Percentiles rank a stretch among this genome's conserved stretches.
These are phyloP conservation scores for Ceriagrion tenellum DNA, from an alignment of 2,888 invertebrate genomes.

Conservation along the genomic window DNA sequence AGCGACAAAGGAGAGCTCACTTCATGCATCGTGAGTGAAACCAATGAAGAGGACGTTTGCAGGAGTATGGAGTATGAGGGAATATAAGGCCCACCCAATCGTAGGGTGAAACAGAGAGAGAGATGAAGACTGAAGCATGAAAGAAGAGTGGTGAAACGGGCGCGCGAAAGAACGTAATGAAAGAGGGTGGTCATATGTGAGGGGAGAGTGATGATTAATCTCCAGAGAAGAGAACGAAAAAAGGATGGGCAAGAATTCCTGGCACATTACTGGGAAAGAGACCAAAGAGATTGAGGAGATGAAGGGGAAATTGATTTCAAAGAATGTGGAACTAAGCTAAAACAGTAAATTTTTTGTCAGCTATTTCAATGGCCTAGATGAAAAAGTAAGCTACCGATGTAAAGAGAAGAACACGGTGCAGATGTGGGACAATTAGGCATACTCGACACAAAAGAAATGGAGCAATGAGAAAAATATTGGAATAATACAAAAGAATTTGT, in stretches of 20 bases:
- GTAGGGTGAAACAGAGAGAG: not conserved
- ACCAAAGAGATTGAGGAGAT: not conserved
- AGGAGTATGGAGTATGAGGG: not conserved
- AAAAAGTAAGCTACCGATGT: no score
- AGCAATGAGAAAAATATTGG: no score
- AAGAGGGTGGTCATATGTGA: not conserved
- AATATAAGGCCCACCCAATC: not conserved
- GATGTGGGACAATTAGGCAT: no score
- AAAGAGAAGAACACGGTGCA: no score
- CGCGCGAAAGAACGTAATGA: not conserved
- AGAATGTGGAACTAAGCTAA: not conserved
- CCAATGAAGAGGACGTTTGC: no score
- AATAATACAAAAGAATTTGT: no score
- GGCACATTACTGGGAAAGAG: not conserved
- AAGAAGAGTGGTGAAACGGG: not conserved
- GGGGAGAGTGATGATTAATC: not conserved
- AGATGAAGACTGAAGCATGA: not conserved
- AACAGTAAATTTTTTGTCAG: no score
- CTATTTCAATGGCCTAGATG: no score
- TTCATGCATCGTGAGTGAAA: no score
- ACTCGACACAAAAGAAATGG: no score
- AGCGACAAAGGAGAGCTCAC: no score
- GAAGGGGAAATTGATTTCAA: not conserved
- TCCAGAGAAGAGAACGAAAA: not conserved
- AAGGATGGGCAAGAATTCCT: not conserved